Evolutionary conservation across 2,888 invertebrate species (phyloP), one percentile per base, ranked within the genome.

Genomic region (Matsumyia berberina): DNA sequence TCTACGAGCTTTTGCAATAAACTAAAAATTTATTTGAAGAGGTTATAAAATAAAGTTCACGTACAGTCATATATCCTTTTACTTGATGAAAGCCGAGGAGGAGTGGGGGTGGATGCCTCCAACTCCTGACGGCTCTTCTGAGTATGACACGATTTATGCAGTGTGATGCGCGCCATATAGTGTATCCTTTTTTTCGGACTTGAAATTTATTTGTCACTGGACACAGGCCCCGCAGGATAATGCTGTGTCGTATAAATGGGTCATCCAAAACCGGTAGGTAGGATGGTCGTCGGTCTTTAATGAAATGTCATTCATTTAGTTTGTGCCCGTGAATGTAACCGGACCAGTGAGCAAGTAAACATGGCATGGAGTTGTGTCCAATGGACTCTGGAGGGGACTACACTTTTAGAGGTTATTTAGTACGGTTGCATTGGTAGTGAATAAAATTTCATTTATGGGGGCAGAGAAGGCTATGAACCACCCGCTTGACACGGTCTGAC

Each of bases 11-110:
- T 82, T 76, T 39, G 85, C 80, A 85, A 85, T 80, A 80, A 85
- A 80, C 85, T 70, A 76, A 70, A 85, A 80, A 66, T 76, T 69
- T 80, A 85, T 85, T 70, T 80, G 80, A 78, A 83, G 73, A 79
- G 83, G 73, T 74, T 83, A 78, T 51, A 64, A 67, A 64, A 57
- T 62, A 73, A 67, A 67, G 62, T 77, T 81, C 57, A 72, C 64
- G 8, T 17, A 17, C 11, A 15, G 11, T 24, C 19, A 66, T 51
- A 53, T 60, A 67, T 83, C 78, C 72, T 73, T 73, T 66, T 42
- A 60, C 8, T 74, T 77, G 64, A 70, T 81, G 76, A 76, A 80
- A 64, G 76, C 64, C 57, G 49, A 31, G 17, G 57, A 55, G 12
- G 12, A 12, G 37, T 12, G 12, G 17, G n/a, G 33, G 17, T n/a